Conservation (phyloP, 2,888 invertebrate genomes). For the Brenthis ino region DNA sequence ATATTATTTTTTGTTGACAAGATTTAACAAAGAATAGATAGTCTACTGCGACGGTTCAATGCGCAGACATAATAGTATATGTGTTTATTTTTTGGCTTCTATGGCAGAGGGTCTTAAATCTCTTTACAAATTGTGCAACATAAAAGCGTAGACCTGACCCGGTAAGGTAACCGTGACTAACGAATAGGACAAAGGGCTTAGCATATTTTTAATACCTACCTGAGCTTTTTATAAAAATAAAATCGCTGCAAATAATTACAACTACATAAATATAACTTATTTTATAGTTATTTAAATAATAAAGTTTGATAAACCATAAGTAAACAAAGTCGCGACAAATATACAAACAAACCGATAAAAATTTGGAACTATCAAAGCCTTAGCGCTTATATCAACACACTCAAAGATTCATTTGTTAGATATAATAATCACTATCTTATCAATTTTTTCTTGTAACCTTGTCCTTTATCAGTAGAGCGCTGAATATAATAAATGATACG, state of each 20-base stretch:
- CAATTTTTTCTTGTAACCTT: constrained; percentile 41
- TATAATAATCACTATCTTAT: constrained; percentile 40
- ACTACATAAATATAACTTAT: background rate
- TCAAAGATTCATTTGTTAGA: constrained; percentile 56
- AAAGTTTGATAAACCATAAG: constrained; percentile 39
- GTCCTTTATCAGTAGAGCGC: constrained; percentile 34
- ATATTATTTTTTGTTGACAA: constrained; percentile 66
- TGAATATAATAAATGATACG: background rate
- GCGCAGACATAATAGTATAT: constrained; percentile 69
- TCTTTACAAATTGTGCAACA: constrained; percentile 73
- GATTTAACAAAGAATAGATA: constrained; percentile 74
- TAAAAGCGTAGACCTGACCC: constrained; percentile 66
- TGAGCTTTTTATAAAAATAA: constrained; percentile 41
- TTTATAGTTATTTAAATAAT: background rate
- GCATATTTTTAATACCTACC: constrained; percentile 52
- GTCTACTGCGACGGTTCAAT: constrained; percentile 74
- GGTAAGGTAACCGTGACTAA: constrained; percentile 72
- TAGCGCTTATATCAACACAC: constrained; percentile 53
- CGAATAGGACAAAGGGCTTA: constrained; percentile 48
- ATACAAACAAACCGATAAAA: constrained; percentile 67
- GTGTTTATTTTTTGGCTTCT: constrained; percentile 75
- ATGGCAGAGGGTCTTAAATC: constrained; percentile 62
- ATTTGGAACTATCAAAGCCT: constrained; percentile 56
- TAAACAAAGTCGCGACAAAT: constrained; percentile 57
- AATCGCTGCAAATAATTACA: constrained; percentile 27